A percentile compares a stretch with the other conserved stretches of the same genome.
These are phyloP conservation scores for Zalophus californianus DNA, from an alignment of 2,797 vertebrate species.

Conservation along the genomic window DNA sequence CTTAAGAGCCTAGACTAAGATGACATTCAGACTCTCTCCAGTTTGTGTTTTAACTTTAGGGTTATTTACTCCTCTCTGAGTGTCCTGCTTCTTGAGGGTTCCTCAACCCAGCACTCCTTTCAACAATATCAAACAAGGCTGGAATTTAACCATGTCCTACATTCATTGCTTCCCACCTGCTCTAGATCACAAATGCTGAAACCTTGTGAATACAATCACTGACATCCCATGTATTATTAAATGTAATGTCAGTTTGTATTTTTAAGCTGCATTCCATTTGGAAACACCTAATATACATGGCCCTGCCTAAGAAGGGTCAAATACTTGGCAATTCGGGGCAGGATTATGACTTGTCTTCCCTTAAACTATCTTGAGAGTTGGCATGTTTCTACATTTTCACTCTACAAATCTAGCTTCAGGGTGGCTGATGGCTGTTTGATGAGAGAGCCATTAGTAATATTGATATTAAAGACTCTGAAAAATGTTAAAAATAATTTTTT, in stretches of 20 bases:
- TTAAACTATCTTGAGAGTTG: neutral
- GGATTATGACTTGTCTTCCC: neutral
- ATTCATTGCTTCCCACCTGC: neutral
- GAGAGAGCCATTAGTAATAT: constrained; percentile 41
- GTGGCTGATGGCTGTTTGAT: constrained; percentile 56
- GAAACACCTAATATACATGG: neutral
- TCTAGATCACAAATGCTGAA: neutral
- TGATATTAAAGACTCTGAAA: constrained; percentile 50
- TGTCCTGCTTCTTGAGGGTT: neutral
- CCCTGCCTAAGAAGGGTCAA: neutral
- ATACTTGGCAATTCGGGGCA: neutral
- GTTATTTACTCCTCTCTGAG: neutral
- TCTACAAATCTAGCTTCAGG: neutral
- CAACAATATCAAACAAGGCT: neutral
- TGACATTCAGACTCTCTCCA: neutral
- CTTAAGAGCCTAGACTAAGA: neutral
- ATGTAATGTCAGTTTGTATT: neutral
- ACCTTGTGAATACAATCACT: neutral
- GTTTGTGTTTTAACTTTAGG: neutral
- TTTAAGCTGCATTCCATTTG: neutral
- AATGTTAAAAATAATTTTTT: constrained; percentile 59
- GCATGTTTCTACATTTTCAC: constrained; percentile 42
- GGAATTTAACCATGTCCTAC: constrained; percentile 21
- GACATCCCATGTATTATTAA: neutral
- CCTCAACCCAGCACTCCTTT: neutral